These are phyloP conservation scores for Anarhynchus alexandrinus DNA, from an alignment of 2,113 vertebrate species.

Conservation along the genomic window DNA sequence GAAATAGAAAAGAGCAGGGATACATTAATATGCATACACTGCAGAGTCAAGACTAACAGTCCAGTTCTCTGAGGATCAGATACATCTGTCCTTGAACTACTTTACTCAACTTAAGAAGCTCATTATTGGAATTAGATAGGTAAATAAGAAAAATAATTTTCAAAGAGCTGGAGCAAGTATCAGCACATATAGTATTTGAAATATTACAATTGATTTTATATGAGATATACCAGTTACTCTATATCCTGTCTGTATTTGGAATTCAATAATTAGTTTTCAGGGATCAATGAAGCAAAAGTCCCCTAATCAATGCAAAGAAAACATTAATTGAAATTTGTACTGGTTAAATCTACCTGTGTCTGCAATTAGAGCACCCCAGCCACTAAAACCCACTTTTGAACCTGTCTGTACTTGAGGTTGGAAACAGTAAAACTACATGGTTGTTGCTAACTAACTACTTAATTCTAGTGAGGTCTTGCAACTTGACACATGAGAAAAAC, in stretches of 20 bases:
- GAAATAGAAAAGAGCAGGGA: background rate
- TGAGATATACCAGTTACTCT: background rate
- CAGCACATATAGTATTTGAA: background rate
- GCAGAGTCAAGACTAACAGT: rapidly evolving
- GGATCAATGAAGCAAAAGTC: background rate
- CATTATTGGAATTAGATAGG: background rate
- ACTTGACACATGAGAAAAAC: background rate
- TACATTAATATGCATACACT: background rate
- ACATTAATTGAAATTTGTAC: background rate
- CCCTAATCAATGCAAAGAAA: background rate
- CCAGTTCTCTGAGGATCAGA: background rate
- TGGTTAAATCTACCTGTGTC: background rate
- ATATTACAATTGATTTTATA: background rate
- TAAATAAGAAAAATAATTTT: background rate
- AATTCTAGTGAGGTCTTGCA: background rate
- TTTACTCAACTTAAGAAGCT: background rate
- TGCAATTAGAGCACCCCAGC: background rate
- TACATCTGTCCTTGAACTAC: background rate
- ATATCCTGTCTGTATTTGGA: background rate
- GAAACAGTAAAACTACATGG: background rate
- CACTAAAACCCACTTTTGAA: background rate
- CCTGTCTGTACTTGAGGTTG: background rate
- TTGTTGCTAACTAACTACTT: background rate
- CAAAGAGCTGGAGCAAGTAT: background rate
- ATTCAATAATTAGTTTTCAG: background rate